These are phyloP conservation scores for Spilarctia lutea DNA, from an alignment of 2,888 invertebrate genomes.

Conservation along the genomic window DNA sequence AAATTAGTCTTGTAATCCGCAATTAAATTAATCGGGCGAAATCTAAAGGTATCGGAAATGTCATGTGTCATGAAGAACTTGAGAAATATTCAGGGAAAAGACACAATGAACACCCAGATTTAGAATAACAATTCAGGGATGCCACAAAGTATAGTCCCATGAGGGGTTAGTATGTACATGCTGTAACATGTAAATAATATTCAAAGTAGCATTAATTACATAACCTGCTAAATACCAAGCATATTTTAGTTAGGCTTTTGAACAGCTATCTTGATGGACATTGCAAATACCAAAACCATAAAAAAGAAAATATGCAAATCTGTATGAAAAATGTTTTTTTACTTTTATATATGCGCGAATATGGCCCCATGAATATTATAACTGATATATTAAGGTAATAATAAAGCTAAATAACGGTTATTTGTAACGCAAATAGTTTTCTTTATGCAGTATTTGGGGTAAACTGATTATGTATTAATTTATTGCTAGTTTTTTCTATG, in stretches of 20 bases:
- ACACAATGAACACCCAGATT: no score
- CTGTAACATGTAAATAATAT: background rate
- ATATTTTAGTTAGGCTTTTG: background rate
- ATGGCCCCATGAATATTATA: constrained; percentile 27
- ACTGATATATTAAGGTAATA: constrained; percentile 29
- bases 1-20: no score
- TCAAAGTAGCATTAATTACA: background rate
- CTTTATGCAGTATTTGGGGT: constrained; percentile 28
- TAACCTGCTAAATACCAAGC: background rate
- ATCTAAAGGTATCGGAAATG: no score
- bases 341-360: constrained; percentile 8
- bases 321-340: constrained; percentile 22
- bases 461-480: constrained; percentile 49
- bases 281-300: background rate
- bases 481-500: constrained; percentile 44
- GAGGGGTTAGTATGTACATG: background rate
- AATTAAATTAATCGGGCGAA: no score
- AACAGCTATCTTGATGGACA: background rate
- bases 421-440: constrained; percentile 43
- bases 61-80: no score
- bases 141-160: background rate
- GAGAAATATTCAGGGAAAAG: no score
- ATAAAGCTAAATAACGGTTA: constrained; percentile 35
- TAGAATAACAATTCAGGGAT: no score
- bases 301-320: background rate